Evolutionary conservation across 2,113 vertebrate genomes (phyloP), one percentile per base, ranked within the genome.

Genomic region (Tringa solitaria): DNA sequence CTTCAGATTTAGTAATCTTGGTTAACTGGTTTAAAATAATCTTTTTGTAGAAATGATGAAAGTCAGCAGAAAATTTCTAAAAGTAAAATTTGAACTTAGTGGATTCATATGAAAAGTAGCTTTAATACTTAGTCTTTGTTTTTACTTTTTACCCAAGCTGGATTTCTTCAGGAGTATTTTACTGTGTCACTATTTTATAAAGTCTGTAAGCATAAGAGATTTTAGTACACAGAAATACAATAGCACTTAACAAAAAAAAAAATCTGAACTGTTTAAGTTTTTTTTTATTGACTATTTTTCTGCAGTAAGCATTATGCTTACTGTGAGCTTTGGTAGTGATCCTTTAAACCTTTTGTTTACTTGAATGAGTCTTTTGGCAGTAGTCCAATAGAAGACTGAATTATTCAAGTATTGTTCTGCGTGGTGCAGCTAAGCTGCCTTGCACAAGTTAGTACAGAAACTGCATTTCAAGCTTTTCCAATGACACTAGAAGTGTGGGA

Each of bases 271-370:
- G 14, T 54, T 54, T 67, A 50, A 43, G 43, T 14, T 12, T 9
- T 9, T 27, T 84, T 63, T 64, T 76, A 33, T 64, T 45, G 33
- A 57, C 30, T 65, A 33, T 57, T 86, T 95, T 92, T 51, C 28
- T 65, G 50, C 76, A 57, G 72, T 30, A 89, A 90, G 41, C 60
- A 63, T 86, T 90, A 46, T 39, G 37, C 60, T 84, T 67, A 59
- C 64, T 81, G 54, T 84, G 80, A 84, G 80, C 83, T 93, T 90
- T 86, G 46, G 24, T 70, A 81, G 76, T 56, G 90, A 96, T 80
- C 94, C 91, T 84, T 97, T 90, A 93, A 93, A 93, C 72, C 89
- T 90, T 91, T 68, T 70, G 56, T 95, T 95, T 90, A 92, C 86
- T 95, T 79, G 39, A 77, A 14, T 17, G 67, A 93, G 68, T 77